Evolutionary conservation across 2,113 vertebrate genomes (phyloP).

Genomic region (Pseudorhombus dupliciocellatus): DNA sequence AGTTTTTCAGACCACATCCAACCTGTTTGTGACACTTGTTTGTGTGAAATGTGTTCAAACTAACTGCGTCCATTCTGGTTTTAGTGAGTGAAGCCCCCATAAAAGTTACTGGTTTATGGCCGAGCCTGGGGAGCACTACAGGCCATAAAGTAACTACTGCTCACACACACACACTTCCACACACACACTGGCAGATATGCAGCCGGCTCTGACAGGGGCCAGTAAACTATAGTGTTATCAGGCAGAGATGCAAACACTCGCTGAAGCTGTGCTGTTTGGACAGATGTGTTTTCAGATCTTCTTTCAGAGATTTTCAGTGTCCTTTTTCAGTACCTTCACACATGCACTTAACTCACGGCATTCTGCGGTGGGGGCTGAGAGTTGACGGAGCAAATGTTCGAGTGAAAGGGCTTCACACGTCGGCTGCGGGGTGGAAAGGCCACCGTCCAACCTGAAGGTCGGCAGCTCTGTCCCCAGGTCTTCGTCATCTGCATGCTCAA

Average conservation of each 20-base stretch:
- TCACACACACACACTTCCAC: conserved; percentile 8
- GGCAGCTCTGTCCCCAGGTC: too few species aligned
- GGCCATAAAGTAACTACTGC: conserved; percentile 27
- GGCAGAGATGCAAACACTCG: conserved; percentile 23
- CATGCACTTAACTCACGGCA: background rate
- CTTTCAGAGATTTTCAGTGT: background rate
- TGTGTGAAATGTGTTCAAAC: conserved; percentile 27
- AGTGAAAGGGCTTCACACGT: too few species aligned
- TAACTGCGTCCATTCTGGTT: conserved; percentile 31
- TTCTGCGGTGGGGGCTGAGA: background rate
- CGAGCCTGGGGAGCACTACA: conserved; percentile 19
- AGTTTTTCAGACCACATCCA: background rate
- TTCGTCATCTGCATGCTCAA: too few species aligned
- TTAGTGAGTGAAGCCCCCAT: conserved; percentile 22
- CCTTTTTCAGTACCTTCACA: background rate
- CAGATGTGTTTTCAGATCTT: conserved; percentile 50
- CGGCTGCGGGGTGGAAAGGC: too few species aligned
- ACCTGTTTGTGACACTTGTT: conserved; percentile 15
- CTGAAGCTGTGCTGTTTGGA: conserved; percentile 42
- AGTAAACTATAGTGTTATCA: conserved; percentile 28
- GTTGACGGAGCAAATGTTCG: background rate
- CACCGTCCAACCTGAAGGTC: background rate
- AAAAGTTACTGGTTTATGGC: conserved; percentile 51
- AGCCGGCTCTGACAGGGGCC: conserved; percentile 19
- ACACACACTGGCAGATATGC: conserved; percentile 4